A percentile compares a stretch with the other conserved stretches of the same genome.
Conservation (phyloP, 1,140 invertebrate species). For the Drosophila cardini region DNA sequence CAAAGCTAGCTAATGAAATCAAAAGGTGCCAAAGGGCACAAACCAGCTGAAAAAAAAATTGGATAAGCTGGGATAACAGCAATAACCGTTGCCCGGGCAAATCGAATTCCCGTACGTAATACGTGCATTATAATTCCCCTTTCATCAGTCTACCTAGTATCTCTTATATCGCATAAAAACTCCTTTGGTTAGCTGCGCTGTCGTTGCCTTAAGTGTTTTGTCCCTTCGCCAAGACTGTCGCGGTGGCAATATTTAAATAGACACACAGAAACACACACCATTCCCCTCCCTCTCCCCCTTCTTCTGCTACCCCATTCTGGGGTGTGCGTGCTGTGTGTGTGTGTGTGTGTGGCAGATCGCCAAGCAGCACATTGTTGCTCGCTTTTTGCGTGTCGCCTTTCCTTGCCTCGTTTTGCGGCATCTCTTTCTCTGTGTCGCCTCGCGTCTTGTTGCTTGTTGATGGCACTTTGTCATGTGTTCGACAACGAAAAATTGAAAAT, state of each 20-base stretch:
- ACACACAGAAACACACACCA: background rate
- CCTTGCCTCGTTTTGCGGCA: slow-evolving; percentile 26
- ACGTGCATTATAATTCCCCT: slow-evolving; percentile 6
- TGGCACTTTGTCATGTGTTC: slow-evolving; percentile 79
- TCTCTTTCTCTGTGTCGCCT: background rate
- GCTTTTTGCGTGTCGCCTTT: slow-evolving; percentile 3
- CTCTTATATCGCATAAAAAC: slow-evolving; percentile 18
- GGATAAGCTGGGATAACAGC: background rate
- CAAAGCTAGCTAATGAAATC: slow-evolving; percentile 29
- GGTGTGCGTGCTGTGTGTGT: slow-evolving; percentile 9
- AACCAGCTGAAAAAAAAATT: background rate
- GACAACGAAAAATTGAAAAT: slow-evolving; percentile 80
- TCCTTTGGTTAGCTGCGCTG: slow-evolving; percentile 1
- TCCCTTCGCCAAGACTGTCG: slow-evolving; percentile 20
- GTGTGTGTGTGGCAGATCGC: slow-evolving; percentile 7
- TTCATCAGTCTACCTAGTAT: slow-evolving; percentile 13
- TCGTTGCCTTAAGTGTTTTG: slow-evolving; percentile 11
- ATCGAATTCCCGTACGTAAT: slow-evolving; percentile 4
- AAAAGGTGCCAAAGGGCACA: slow-evolving; percentile 14
- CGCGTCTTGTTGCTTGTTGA: slow-evolving; percentile 65
- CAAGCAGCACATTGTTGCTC: slow-evolving; percentile 19
- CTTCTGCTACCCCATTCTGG: background rate
- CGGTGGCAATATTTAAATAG: slow-evolving; percentile 33
- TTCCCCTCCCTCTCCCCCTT: no score
- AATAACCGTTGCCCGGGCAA: slow-evolving; percentile 4